Evolutionary conservation across 2,113 vertebrate species (phyloP), one percentile per base, ranked within the genome.

Genomic region (Charadrius vociferus): DNA sequence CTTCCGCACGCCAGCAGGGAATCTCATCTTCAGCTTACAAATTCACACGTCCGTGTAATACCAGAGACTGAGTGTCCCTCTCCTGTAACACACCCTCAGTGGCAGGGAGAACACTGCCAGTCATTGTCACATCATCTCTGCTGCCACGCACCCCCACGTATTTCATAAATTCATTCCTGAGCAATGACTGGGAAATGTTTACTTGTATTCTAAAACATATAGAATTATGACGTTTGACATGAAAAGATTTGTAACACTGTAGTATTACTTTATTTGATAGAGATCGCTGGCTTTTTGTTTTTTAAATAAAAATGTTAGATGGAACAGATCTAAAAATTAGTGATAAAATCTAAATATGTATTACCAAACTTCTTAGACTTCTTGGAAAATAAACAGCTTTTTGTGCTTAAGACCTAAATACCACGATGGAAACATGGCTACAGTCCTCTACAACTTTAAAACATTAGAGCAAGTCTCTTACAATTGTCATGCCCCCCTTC

Each of bases 401-500:
- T 79, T 61, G 39, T 39, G 14, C 49, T 88, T 65, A 56, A 63
- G 47, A 84, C 22, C 8, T 88, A 63, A 74, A 61, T 49, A 79
- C 37, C 8, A 26, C 37, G 37, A 83, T 21, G 36, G 47, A 90
- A 92, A 89, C 8, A 47, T 3, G 22, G 12, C 22, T 56, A 81
- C 4, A 55, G 14, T 47, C 11, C 27, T 49, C 39, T 58, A 37
- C 7, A 73, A 43, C 7, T 29, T 53, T 39, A 65, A 83, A 91
- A 70, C 9, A 62, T 18, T 65, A 61, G 16, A 58, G 17, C 32
- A 70, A 49, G 32, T 26, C 6, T 63, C 43, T 12, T 30, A 88
- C 77, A 1, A 3, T 3, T 36, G 26, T 53, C 18, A 30, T 29
- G 15, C 0, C 1, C 3, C 14, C 1, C 10, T 12, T 6, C 4